Conservation (phyloP, 2,113 vertebrate genomes). For the Carassius carassius region DNA sequence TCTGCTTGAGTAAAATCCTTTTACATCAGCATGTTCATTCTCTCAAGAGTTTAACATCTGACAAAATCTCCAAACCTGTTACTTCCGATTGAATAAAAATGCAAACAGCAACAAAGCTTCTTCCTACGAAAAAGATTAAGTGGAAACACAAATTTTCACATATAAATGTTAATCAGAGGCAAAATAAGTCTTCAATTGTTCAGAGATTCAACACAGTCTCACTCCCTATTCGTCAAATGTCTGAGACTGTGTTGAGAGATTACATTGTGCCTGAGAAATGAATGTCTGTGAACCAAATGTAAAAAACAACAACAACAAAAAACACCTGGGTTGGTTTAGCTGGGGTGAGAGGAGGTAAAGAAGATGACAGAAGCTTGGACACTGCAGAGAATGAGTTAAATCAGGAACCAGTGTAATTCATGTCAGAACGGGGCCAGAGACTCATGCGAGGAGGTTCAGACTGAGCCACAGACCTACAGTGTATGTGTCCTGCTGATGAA, state of each 20-base stretch:
- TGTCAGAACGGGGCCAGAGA: slow-evolving; percentile 66
- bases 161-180: background rate
- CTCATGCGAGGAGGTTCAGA: slow-evolving; percentile 65
- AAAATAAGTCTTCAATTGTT: background rate
- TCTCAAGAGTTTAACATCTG: background rate
- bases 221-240: too few relatives aligned
- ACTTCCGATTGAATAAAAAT: background rate
- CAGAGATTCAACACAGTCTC: too few relatives aligned
- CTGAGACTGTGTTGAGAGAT: background rate
- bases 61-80: background rate
- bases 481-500: slow-evolving; percentile 64
- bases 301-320: background rate
- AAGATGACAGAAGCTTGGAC: slow-evolving; percentile 71
- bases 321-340: slow-evolving; percentile 51
- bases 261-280: background rate
- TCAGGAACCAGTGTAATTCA: slow-evolving; percentile 70
- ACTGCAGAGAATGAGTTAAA: slow-evolving; percentile 77
- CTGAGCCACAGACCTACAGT: slow-evolving; percentile 60
- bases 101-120: background rate
- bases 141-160: background rate
- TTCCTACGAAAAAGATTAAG: background rate
- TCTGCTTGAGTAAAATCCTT: background rate
- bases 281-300: background rate
- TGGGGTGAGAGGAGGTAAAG: slow-evolving; percentile 53
- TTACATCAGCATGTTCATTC: slow-evolving; percentile 9